Evolutionary conservation across 2,797 vertebrate genomes (phyloP), one percentile per base, ranked within the genome.

Genomic region (Pyrrhura leucotis): DNA sequence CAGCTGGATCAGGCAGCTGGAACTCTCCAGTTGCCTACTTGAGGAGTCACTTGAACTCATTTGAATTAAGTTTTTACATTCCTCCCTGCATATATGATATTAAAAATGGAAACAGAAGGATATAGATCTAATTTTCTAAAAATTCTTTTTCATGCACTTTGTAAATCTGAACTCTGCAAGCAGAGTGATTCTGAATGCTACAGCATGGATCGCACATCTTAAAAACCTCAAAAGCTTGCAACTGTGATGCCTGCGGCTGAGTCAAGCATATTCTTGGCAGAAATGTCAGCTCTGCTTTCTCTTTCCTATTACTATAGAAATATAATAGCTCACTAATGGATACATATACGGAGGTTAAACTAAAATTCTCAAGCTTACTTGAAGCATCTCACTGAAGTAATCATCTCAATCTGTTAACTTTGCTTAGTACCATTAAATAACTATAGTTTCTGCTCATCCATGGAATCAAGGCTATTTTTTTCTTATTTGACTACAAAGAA

Each of bases 371-470:
- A 28, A 63, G 37, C 87, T 94, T 87, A 31, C 33, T 73, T 78
- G 69, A 88, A 66, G 53, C 33, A 72, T 90, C 71, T 88, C 56
- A 82, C 33, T 80, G 71, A 72, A 93, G 89, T 87, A 88, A 85
- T 84, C 58, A 86, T 76, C 58, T 68, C 58, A 48, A 37, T 91
- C 45, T 81, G 29, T 85, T 91, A 89, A 87, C 75, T 79, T 79
- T 40, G 44, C 54, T 84, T 89, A 87, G 59, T 65, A 62, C 35
- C 50, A 54, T 85, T 88, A 81, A 84, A 74, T 75, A 89, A 62
- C 42, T 54, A 23, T 62, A 28, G 47, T 53, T 95, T 89, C 71
- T 78, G 61, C 50, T 88, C 66, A 77, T 65, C 80, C 77, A 21
- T 42, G n/a, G 78, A 61, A 54, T 63, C 23, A 42, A 63, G 28